Conservation (phyloP, 2,797 vertebrate species). For the Botia kubotai region DNA sequence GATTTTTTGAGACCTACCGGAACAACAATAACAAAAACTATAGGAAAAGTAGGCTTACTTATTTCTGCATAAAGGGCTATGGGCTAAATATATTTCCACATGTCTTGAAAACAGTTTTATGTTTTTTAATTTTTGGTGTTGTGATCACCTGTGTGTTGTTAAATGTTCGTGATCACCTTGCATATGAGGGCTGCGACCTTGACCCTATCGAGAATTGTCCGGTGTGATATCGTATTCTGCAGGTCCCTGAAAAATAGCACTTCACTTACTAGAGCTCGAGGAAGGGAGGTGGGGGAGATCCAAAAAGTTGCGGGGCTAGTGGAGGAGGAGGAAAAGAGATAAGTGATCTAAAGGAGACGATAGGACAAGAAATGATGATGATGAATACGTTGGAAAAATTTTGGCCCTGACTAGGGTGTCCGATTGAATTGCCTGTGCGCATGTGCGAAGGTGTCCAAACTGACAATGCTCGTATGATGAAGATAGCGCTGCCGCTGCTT, state of each 20-base stretch:
- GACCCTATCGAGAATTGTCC: slow-evolving; percentile 78
- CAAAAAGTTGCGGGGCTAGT: slow-evolving; percentile 71
- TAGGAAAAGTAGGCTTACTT: neutral
- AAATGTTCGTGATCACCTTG: slow-evolving; percentile 49
- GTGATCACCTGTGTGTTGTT: neutral
- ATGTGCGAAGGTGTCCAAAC: slow-evolving; percentile 99
- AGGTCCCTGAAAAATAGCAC: slow-evolving; percentile 75
- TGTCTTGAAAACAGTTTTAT: neutral
- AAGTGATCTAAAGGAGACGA: slow-evolving; percentile 94
- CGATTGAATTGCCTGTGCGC: slow-evolving; percentile 99
- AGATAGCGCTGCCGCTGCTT: slow-evolving; percentile 98
- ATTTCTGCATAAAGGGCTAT: neutral
- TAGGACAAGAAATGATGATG: slow-evolving; percentile 91
- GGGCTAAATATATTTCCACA: neutral
- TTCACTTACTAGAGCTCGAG: slow-evolving; percentile 87
- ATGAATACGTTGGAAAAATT: slow-evolving; percentile 99
- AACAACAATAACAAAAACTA: slow-evolving; percentile 12
- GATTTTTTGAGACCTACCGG: slow-evolving; percentile 15
- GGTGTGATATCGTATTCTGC: slow-evolving; percentile 71
- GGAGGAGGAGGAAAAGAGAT: slow-evolving; percentile 86
- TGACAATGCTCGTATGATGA: slow-evolving; percentile 99
- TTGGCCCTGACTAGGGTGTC: slow-evolving; percentile 98
- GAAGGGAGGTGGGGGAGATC: slow-evolving; percentile 66
- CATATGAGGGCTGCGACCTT: slow-evolving; percentile 72
- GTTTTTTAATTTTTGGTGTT: neutral